Base-by-base conservation (phyloP, 2,888 invertebrate species). In the Cephalotes varians region DNA sequence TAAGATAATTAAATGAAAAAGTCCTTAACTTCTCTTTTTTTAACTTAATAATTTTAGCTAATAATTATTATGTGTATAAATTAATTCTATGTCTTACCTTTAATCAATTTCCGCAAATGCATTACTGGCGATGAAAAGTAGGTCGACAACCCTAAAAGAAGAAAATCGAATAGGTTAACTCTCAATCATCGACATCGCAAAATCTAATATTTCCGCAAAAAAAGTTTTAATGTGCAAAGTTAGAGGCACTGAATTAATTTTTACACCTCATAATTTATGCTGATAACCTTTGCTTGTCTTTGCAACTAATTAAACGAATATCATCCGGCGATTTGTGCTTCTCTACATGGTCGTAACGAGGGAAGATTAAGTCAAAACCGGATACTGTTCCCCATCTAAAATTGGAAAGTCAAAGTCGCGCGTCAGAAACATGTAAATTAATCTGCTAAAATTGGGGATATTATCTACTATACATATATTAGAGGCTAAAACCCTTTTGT, bases 381-480 rank as follows among this genome's bases (percentile, higher is more conserved):
- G 15, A 9, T 64, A 51, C 40, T 60, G 79, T 82, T 79, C 10
- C 28, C 12, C 37, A 28, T 58, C 40, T 47, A 56, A 73, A 83
- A 74, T 73, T 81, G 74, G 25, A 64, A 83, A 37, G 62, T 74
- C 81, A 73, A 73, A 83, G 67, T 74, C 69, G 51, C 51, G 54
- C 72, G 49, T 81, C 83, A 67, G 49, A 6, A 72, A 73, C 81
- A 58, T 21, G 74, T 74, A 65, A 81, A 69, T 67, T 74, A 76
- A 81, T 83, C 54, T 56, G 58, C 37, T 34, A 49, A 49, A 44
- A 31, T 62, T 18, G 28, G 6, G 25, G 49, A 37, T 44, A 25
- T 25, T 34, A 47, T 64, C 31, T 73, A 21, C 49, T 15, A 44
- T 34, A 34, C 4, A 12, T 49, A 49, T 37, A 51, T 47, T 65